Conservation (phyloP, 2,797 vertebrate genomes). For the Vespertilio murinus region DNA sequence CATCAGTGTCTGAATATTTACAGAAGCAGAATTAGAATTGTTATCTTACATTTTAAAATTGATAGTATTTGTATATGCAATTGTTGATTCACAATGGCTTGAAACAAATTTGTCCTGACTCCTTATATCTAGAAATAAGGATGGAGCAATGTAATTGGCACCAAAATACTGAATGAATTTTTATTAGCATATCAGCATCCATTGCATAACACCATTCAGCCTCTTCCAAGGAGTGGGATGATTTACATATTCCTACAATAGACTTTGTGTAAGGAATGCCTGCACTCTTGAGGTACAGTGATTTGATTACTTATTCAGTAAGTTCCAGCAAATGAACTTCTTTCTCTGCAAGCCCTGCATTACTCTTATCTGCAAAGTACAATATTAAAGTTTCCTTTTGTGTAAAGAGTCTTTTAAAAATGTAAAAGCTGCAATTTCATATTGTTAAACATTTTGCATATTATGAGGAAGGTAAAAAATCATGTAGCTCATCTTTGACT, state of each 20-base stretch:
- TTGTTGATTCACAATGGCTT: background rate
- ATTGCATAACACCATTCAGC: background rate
- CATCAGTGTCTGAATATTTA: background rate
- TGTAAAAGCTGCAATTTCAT: background rate
- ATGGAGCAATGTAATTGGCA: background rate
- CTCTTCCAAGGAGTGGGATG: background rate
- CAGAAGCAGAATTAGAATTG: background rate
- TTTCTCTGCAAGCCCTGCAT: background rate
- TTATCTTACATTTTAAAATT: background rate
- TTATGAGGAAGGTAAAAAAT: background rate
- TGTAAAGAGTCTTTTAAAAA: conserved; percentile 16
- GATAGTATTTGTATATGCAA: background rate
- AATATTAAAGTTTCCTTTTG: background rate
- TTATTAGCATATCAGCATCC: background rate
- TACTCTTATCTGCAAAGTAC: background rate
- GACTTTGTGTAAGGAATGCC: background rate
- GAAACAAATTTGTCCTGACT: background rate
- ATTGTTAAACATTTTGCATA: background rate
- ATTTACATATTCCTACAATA: background rate
- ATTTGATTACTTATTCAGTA: background rate
- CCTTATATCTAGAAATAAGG: background rate
- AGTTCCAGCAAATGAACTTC: background rate
- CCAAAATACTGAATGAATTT: background rate
- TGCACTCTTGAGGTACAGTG: background rate
- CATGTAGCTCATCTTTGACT: background rate